Evolutionary conservation across 2,888 invertebrate genomes (phyloP).

Genomic region (Anorthoa munda): DNA sequence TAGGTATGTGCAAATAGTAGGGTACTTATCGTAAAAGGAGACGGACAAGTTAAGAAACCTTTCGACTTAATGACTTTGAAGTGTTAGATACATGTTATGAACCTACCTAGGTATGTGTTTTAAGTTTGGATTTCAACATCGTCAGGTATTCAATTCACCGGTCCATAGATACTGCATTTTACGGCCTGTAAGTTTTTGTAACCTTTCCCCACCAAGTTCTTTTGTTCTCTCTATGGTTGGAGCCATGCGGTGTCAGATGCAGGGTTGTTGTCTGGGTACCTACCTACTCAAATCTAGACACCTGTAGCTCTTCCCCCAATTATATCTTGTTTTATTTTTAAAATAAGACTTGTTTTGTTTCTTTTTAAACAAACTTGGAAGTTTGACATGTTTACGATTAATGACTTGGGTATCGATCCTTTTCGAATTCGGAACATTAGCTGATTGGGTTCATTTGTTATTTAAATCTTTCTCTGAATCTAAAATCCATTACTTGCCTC

Average conservation of each 20-base stretch:
- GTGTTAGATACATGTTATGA: constrained; percentile 53
- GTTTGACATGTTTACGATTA: constrained; percentile 1
- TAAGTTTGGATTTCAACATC: constrained; percentile 69
- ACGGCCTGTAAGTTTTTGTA: neutral
- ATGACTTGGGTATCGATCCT: constrained; percentile 10
- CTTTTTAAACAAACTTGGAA: neutral
- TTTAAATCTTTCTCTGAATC: constrained; percentile 18
- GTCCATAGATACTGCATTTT: constrained; percentile 7
- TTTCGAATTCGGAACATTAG: constrained; percentile 27
- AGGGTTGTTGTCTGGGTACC: neutral
- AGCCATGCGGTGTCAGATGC: neutral
- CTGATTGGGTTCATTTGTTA: constrained; percentile 28
- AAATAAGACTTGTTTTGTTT: neutral
- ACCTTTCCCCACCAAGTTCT: neutral
- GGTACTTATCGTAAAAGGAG: constrained; percentile 75
- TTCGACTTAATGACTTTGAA: constrained; percentile 74
- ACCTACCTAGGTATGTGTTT: constrained; percentile 58
- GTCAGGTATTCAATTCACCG: constrained; percentile 30
- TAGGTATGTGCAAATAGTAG: constrained; percentile 73
- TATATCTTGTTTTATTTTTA: neutral
- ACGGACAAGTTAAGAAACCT: constrained; percentile 77
- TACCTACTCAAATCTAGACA: neutral
- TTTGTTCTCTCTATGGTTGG: neutral
- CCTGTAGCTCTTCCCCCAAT: neutral
- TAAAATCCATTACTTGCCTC: neutral